phyloP scores from a whole-genome alignment of 2,797 vertebrate species.

The Tragopan temminckii region DNA sequence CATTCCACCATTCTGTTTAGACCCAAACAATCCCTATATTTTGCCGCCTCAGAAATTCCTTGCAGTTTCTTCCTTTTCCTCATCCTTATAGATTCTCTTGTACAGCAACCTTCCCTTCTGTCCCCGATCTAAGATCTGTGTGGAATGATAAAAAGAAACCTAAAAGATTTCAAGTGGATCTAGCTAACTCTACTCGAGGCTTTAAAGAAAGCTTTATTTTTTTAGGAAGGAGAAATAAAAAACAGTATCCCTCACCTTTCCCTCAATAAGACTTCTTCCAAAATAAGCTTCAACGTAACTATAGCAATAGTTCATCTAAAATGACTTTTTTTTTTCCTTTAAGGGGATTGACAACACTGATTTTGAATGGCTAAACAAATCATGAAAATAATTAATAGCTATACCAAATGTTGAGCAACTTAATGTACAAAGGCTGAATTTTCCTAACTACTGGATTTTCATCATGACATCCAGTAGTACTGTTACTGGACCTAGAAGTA shows the following conservation, averaged over 20 bases:
- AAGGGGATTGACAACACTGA: not conserved
- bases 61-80: not conserved
- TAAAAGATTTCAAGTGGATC: not conserved
- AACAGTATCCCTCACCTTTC: not conserved
- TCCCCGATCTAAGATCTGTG: not conserved
- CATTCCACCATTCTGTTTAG: not conserved
- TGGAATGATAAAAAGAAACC: not conserved
- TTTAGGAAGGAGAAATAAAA: not conserved
- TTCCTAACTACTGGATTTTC: not conserved
- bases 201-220: not conserved
- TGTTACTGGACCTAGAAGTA: not conserved
- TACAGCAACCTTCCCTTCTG: not conserved
- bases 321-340: not conserved
- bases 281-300: not conserved
- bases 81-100: not conserved
- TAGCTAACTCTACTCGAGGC: not conserved
- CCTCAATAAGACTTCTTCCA: not conserved
- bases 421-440: not conserved
- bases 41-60: not conserved
- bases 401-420: not conserved
- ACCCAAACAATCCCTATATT: not conserved
- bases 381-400: not conserved
- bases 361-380: not conserved
- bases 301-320: not conserved
- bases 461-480: not conserved